These are phyloP conservation scores for Homarus americanus DNA, from an alignment of 1,140 invertebrate genomes.

Conservation along the genomic window DNA sequence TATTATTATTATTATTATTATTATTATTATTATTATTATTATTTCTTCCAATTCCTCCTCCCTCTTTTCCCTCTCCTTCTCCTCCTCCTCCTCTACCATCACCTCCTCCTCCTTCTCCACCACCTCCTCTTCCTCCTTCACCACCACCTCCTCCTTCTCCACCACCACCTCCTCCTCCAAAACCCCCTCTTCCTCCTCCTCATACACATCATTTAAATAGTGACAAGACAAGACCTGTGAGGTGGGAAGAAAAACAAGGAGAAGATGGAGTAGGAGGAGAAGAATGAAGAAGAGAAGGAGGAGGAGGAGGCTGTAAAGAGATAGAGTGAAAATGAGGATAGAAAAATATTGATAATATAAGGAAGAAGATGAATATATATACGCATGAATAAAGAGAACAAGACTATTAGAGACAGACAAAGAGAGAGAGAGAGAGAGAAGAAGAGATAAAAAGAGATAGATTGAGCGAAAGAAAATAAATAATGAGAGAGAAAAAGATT, in stretches of 20 bases:
- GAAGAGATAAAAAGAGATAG: no score
- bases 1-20: conserved; percentile 14
- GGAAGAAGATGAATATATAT: not conserved
- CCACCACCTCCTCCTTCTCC: not conserved
- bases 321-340: not conserved
- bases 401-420: no score
- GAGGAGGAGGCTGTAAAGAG: no score
- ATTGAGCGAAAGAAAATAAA: no score
- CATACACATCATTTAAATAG: no score
- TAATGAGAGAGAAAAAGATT: no score
- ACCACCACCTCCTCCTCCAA: not conserved
- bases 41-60: conserved; percentile 5
- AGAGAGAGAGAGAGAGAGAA: no score
- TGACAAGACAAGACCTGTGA: no score
- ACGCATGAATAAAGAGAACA: not conserved
- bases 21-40: conserved; percentile 21
- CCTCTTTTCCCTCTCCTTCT: not conserved
- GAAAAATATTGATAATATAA: conserved; percentile 11
- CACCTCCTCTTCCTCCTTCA: not conserved
- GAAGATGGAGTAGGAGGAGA: no score
- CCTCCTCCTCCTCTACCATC: not conserved
- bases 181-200: not conserved
- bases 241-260: no score
- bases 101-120: not conserved
- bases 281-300: no score